These are phyloP conservation scores for Crypturellus tataupa DNA, from an alignment of 2,797 vertebrate genomes.

Conservation along the genomic window DNA sequence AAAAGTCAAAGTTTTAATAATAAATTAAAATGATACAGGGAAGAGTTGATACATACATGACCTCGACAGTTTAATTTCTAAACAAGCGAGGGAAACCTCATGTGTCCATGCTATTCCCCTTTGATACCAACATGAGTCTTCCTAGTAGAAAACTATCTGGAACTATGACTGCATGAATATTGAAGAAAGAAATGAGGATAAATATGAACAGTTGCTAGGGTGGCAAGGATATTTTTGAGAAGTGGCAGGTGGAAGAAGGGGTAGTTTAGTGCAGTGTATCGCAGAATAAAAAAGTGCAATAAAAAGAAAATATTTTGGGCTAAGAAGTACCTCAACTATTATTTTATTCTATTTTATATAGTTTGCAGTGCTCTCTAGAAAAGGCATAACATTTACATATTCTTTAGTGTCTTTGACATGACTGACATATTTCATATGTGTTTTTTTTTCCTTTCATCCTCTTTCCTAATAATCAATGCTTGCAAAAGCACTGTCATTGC, in stretches of 20 bases:
- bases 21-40: background rate
- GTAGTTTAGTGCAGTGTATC: background rate
- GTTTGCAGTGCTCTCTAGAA: background rate
- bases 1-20: background rate
- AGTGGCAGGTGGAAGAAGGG: background rate
- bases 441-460: background rate
- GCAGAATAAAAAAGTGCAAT: background rate
- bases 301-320: background rate
- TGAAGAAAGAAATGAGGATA: background rate
- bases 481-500: background rate
- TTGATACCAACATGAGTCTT: background rate
- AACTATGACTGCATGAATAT: background rate
- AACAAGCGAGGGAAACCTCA: accelerated
- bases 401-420: background rate
- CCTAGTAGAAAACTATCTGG: background rate
- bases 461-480: background rate
- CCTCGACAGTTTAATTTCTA: background rate
- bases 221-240: background rate
- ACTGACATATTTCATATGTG: background rate
- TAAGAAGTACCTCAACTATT: background rate
- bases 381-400: background rate
- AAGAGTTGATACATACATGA: too few species aligned
- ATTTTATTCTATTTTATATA: background rate
- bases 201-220: background rate
- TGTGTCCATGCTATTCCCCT: background rate